Evolutionary conservation across 2,797 vertebrate genomes (phyloP).

Genomic region (Lepilemur septentrionalis): DNA sequence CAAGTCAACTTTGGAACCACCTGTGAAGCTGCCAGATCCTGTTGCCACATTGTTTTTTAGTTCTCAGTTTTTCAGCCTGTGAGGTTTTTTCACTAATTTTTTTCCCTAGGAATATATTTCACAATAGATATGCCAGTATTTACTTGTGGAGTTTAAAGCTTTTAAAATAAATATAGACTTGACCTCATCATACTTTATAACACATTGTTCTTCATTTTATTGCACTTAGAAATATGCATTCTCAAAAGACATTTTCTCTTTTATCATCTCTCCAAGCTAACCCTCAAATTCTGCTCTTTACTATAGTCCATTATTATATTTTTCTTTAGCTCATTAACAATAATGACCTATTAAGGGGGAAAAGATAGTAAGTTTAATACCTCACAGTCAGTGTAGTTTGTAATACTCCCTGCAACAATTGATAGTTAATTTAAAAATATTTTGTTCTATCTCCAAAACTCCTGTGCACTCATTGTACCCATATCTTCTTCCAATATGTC

Average conservation of each 20-base stretch:
- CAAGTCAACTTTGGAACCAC: not conserved
- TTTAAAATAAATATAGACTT: not conserved
- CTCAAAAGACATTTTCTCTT: not conserved
- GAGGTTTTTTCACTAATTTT: not conserved
- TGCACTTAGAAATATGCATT: not conserved
- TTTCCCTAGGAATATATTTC: not conserved
- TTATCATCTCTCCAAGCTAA: not conserved
- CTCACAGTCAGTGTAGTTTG: too few species aligned
- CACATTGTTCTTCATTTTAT: not conserved
- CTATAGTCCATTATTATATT: not conserved
- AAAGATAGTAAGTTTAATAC: not conserved
- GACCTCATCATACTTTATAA: not conserved
- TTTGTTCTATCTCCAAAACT: not conserved
- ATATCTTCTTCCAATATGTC: not conserved
- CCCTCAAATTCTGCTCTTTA: not conserved
- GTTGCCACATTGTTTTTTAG: not conserved
- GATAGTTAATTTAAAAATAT: not conserved
- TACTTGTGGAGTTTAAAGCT: not conserved
- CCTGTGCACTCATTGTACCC: not conserved
- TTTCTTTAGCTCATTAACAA: not conserved
- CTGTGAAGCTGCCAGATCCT: not conserved
- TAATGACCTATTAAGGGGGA: not conserved
- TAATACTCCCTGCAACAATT: not conserved
- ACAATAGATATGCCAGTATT: not conserved
- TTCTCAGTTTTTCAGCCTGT: not conserved